Evolutionary conservation across 1,140 invertebrate genomes (phyloP).

Genomic region (Pseudomyrmex cubaensis): DNA sequence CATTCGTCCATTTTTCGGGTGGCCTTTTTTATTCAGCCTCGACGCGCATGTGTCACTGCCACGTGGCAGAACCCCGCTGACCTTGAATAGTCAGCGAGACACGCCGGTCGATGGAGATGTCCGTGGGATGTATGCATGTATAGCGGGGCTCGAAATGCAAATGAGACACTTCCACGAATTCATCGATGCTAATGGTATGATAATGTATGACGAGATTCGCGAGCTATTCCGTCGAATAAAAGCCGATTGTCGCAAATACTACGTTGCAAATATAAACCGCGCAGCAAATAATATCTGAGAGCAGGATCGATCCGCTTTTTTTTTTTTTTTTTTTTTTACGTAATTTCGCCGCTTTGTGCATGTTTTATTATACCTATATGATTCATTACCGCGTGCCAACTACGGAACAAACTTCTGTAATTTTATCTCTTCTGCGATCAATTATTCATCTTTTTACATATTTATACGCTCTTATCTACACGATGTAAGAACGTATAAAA

Average conservation of each 20-base stretch:
- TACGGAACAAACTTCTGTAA: background rate
- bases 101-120: slow-evolving; percentile 68
- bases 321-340: background rate
- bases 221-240: slow-evolving; percentile 64
- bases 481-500: background rate
- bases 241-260: slow-evolving; percentile 63
- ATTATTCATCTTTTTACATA: too few species aligned
- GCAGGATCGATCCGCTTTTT: background rate
- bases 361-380: too few species aligned
- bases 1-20: slow-evolving; percentile 54
- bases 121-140: slow-evolving; percentile 48
- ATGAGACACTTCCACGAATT: slow-evolving; percentile 71
- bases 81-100: slow-evolving; percentile 71
- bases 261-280: slow-evolving; percentile 44
- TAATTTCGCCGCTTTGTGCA: background rate
- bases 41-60: slow-evolving; percentile 71
- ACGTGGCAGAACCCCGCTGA: slow-evolving; percentile 63
- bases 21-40: slow-evolving; percentile 45
- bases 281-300: background rate
- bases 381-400: background rate
- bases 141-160: slow-evolving; percentile 67
- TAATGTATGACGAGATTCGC: slow-evolving; percentile 62
- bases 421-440: background rate
- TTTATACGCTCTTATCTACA: too few species aligned
- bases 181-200: slow-evolving; percentile 74